Evolutionary conservation across 1,140 invertebrate genomes (phyloP), one percentile per base, ranked within the genome.

Genomic region (Bombus sylvicola): DNA sequence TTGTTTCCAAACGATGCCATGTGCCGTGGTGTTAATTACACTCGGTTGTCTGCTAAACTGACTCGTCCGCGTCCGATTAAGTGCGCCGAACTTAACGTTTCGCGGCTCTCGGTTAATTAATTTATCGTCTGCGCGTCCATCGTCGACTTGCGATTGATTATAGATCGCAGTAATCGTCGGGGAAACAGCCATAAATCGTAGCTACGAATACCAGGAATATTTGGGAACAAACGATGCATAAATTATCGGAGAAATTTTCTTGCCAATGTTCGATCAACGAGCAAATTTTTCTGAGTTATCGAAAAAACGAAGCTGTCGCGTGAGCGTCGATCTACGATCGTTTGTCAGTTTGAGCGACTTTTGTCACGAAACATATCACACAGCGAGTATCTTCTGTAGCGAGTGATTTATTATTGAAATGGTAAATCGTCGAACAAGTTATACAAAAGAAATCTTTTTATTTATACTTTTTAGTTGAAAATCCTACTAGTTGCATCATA

Each of bases 21-120:
- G 75, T 34, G 83, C 69, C 81, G 43, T 39, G 78, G 85, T 80
- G 89, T 87, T 90, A 90, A 90, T 90, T 89, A 87, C 80, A 66
- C 80, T 69, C 89, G 86, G 89, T 90, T 90, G 85, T 90, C 85
- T 71, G 79, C 68, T 81, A 85, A 85, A 85, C 84, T 73, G 77
- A 85, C 83, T 80, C 69, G 83, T 73, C 68, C 83, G 41, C 78
- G 71, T 85, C 59, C 59, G 84, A 81, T 81, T 81, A 59, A 81
- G 78, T n/a, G 79, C 59, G 10, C 15, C n/a, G 37, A 85, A 74
- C 84, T 81, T 81, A 34, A 66, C 84, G 59, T 81, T 69, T 62
- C 47, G 41, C 59, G 43, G 78, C 84, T 81, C 59, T 85, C n/a
- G 69, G 59, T 41, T 75, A 81, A 81, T 81, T 81, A 81, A 85